Evolutionary conservation across 2,113 vertebrate genomes (phyloP), one percentile per base, ranked within the genome.

Genomic region (Cardinalis cardinalis): DNA sequence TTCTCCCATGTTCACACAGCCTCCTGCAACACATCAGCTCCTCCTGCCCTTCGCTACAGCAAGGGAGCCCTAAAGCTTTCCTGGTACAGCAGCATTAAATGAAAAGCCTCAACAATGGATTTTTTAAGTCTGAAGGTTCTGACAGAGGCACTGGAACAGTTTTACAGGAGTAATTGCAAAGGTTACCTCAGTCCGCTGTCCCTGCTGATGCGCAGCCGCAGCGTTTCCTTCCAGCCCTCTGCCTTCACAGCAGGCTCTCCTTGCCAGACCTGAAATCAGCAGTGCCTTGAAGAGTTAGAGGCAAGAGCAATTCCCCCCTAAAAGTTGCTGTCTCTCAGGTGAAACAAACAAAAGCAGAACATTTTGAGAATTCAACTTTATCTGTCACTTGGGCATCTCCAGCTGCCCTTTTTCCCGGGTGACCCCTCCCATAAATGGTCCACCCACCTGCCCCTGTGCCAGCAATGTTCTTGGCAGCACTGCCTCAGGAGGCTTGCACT

Each of bases 381-480:
- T 32, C 72, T 68, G 24, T 46, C 6, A 0, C 7, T 20, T 61
- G 56, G 29, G 6, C 21, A 51, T n/a, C 36, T 48, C 31, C 44
- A 1, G 0, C 43, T 28, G 46, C 29, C 10, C 24, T 60, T 64
- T 49, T 38, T 7, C 44, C 13, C 12, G 25, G 5, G 13, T 19
- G 10, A 9, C 3, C 3, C 21, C 36, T 9, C 10, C 32, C 36
- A 14, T 2, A 15, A 6, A 65, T 3, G 3, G 5, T 18, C 9
- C 3, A 5, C 10, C 20, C 0, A 0, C 9, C 21, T 71, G 4
- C n/a, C 21, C 1, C 1, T 19, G 7, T n/a, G 2, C 48, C 53
- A 72, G 44, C 23, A 15, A 23, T 32, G 34, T n/a, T 59, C 55
- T 15, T 12, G 3, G 64, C 64, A 77, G 29, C 2, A 1, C 48